phyloP scores from a whole-genome alignment of 2,888 invertebrate genomes.

The Eupithecia centaureata region DNA sequence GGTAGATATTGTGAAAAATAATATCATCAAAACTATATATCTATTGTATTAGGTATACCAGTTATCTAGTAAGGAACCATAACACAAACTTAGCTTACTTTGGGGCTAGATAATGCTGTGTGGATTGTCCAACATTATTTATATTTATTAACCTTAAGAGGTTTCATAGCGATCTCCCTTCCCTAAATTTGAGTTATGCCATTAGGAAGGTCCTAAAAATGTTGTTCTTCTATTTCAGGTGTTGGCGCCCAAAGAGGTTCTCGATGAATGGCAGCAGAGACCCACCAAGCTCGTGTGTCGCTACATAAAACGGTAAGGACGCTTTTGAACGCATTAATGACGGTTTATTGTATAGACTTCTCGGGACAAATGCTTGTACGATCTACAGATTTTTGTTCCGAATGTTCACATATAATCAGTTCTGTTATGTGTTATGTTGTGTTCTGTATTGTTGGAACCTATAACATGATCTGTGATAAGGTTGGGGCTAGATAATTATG shows the following conservation, averaged over 20 bases:
- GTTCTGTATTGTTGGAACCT: no score
- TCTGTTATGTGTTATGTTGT: no score
- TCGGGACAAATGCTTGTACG: background rate
- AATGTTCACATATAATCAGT: no score
- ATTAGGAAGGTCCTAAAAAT: background rate
- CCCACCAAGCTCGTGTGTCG: constrained; percentile 93
- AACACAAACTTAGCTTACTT: background rate
- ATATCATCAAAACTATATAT: background rate
- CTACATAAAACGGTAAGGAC: constrained; percentile 90
- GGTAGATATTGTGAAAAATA: constrained; percentile 72
- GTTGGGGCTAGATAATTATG: background rate
- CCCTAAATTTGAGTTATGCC: background rate
- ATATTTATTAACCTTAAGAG: background rate
- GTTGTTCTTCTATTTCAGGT: constrained; percentile 82
- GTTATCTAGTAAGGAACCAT: background rate
- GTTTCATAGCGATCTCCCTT: background rate
- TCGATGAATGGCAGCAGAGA: constrained; percentile 95
- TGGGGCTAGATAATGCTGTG: background rate
- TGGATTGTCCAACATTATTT: background rate
- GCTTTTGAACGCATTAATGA: no score
- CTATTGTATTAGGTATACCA: background rate
- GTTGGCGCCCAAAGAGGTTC: constrained; percentile 92
- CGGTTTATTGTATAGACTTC: no score
- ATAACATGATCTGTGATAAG: background rate
- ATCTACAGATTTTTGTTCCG: background rate